A percentile compares a stretch with the other conserved stretches of the same genome.
phyloP scores from a whole-genome alignment of 2,888 invertebrate genomes.

The Monochamus alternatus region DNA sequence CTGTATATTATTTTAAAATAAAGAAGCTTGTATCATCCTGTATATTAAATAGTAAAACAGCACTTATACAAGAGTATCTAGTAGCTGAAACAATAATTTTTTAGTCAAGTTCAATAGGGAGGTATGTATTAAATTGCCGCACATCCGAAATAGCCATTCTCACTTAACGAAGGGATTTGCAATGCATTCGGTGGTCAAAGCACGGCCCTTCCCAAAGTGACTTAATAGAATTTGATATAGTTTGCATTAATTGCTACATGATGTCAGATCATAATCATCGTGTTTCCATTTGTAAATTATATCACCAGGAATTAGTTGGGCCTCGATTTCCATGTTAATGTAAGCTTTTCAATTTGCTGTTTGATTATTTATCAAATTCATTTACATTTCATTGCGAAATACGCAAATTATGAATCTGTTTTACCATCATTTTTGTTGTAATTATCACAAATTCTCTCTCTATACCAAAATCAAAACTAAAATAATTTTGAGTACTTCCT shows the following conservation, averaged over 20 bases:
- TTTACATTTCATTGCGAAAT: slow-evolving; percentile 51
- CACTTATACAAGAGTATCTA: too few relatives aligned
- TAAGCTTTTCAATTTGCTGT: slow-evolving; percentile 57
- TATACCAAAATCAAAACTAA: too few relatives aligned
- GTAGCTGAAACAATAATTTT: too few relatives aligned
- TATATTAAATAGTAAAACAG: too few relatives aligned
- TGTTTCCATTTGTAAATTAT: slow-evolving; percentile 62
- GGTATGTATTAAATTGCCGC: slow-evolving; percentile 33
- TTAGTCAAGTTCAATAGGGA: background rate
- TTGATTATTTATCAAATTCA: slow-evolving; percentile 57
- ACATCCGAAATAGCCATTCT: slow-evolving; percentile 36
- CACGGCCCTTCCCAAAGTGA: slow-evolving; percentile 57
- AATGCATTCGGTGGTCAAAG: slow-evolving; percentile 65
- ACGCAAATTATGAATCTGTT: slow-evolving; percentile 38
- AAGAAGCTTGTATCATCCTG: too few relatives aligned
- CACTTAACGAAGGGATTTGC: slow-evolving; percentile 64
- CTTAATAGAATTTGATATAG: slow-evolving; percentile 67
- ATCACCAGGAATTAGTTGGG: slow-evolving; percentile 50
- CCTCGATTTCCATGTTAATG: slow-evolving; percentile 47
- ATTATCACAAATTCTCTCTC: too few relatives aligned
- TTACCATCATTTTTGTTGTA: background rate
- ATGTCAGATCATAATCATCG: slow-evolving; percentile 65
- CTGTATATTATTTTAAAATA: too few relatives aligned
- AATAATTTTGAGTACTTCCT: too few relatives aligned
- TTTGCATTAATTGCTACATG: slow-evolving; percentile 66